Percentiles rank a stretch among this genome's conserved stretches.
Evolutionary conservation across 2,113 vertebrate species (phyloP).

Genomic region (Sceloporus undulatus): DNA sequence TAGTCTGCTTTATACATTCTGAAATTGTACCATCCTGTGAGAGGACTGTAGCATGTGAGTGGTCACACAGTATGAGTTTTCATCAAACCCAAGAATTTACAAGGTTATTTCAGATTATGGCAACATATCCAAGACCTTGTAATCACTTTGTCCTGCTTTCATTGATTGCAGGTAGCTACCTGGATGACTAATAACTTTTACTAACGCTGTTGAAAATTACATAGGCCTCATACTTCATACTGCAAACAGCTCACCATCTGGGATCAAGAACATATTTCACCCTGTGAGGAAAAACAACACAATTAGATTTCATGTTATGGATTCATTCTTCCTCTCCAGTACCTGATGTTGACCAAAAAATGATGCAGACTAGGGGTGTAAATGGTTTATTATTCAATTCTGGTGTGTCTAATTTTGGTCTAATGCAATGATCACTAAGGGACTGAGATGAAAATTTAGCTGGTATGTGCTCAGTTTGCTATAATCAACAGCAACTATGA

Average conservation of each 20-base stretch:
- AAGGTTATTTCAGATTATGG: constrained; percentile 20
- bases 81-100: not conserved
- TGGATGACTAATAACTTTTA: constrained; percentile 45
- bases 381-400: constrained; percentile 13
- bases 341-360: constrained; percentile 13
- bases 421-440: constrained; percentile 26
- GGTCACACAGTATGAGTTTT: not conserved
- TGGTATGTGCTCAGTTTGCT: not conserved
- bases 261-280: not conserved
- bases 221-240: constrained; percentile 18
- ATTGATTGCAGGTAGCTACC: constrained; percentile 42
- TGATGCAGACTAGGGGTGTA: constrained; percentile 6
- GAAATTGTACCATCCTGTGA: not conserved
- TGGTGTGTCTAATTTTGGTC: constrained; percentile 10
- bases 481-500: not conserved
- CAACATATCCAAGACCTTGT: not conserved
- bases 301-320: not conserved
- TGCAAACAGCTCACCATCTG: not conserved
- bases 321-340: constrained; percentile 23
- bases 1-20: not conserved
- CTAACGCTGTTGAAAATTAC: constrained; percentile 52
- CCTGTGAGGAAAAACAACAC: not conserved
- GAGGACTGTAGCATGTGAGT: not conserved
- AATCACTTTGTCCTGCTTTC: constrained; percentile 49
- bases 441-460: constrained; percentile 33